Base-by-base conservation (phyloP, 2,888 invertebrate genomes). In the Troides aeacus region DNA sequence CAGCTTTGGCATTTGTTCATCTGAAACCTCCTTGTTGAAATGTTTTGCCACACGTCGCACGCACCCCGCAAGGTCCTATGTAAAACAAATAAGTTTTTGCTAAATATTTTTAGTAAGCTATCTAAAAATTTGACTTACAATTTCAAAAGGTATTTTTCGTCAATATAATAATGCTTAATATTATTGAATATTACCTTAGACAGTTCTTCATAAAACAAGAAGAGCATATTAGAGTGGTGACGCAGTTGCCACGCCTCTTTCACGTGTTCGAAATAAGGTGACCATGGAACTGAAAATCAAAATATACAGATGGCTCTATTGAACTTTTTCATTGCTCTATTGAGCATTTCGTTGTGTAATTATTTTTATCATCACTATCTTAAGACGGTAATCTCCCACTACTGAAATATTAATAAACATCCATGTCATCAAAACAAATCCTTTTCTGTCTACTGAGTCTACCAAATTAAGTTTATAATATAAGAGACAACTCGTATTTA, bases 131-230 rank as follows among this genome's bases (percentile, higher is more conserved):
- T 30, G 30, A 30, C 30, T 30, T 30, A 30, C 30, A 30, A 5
- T 5, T 30, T 30, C 30, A 30, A 30, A 30, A 30, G 30, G 30
- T 3, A 30, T 30, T 5, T 30, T 30, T 30, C 3, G 30, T 30
- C 30, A 30, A 30, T 3, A 30, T 30, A 30, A 30, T 30, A 30
- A 30, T 30, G 30, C 30, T 30, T 30, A 30, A 30, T 30, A 30
- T 30, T 30, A 30, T 53, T 53, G 18, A 18, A 53, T 5, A 1
- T 58, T 58, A 79, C 79, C 72, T 71, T 87, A 72, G 93, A 89
- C 91, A 96, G 93, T 72, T 96, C 94, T 84, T 96, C 96, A 77
- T 96, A 96, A 78, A 94, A 95, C 62, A 96, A 81, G 73, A 95
- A 95, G 0, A 95, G 84, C 10, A 96, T 84, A 82, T 96, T 96